Conservation (phyloP, 1,140 invertebrate species). For the Drosophila orosa region DNA sequence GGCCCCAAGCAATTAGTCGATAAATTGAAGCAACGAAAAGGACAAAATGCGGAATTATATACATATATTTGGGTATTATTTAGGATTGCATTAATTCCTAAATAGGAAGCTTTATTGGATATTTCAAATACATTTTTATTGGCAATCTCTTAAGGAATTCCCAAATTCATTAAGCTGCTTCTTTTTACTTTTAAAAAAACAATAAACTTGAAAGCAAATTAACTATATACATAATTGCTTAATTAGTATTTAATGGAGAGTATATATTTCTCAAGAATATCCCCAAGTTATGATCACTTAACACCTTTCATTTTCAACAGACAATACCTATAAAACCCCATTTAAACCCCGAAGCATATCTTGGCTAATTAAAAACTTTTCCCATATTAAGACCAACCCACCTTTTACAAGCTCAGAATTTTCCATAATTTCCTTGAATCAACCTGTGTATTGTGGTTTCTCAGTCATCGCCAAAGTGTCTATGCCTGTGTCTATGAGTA, state of each 20-base stretch:
- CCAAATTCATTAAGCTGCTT: not conserved
- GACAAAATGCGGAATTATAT: constrained; percentile 8
- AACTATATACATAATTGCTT: not conserved
- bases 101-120: not conserved
- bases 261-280: not conserved
- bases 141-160: not conserved
- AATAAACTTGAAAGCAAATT: not conserved
- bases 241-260: not conserved
- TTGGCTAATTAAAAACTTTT: constrained; percentile 36
- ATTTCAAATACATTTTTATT: not conserved
- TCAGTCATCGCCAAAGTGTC: constrained; percentile 23
- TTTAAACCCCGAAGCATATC: not conserved
- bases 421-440: constrained; percentile 20
- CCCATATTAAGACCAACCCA: constrained; percentile 12
- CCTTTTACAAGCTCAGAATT: constrained; percentile 11
- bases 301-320: not conserved
- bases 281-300: not conserved
- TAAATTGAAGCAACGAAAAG: constrained; percentile 44
- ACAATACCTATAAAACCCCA: too few species aligned
- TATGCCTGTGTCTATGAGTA: constrained; percentile 25
- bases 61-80: constrained; percentile 7
- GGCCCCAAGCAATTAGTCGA: constrained; percentile 55
- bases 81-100: not conserved
- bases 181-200: too few species aligned
- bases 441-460: not conserved